These are phyloP conservation scores for Alloplasta piceator DNA, from an alignment of 2,888 invertebrate genomes.

Conservation along the genomic window DNA sequence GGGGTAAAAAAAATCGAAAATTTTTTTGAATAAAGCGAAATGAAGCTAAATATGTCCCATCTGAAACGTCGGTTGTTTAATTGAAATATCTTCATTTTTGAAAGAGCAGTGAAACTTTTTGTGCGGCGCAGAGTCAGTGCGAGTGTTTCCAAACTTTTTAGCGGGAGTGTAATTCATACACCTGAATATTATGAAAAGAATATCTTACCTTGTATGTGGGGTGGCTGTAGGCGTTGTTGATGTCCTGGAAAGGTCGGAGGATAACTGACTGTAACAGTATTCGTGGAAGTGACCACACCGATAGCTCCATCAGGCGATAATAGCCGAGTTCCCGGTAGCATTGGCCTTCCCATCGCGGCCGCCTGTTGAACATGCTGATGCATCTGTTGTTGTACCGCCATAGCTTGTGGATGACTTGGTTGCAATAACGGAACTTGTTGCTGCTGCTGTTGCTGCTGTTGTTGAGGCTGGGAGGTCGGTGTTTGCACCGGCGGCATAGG, in stretches of 20 bases:
- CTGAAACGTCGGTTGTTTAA: background rate
- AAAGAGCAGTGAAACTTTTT: no score
- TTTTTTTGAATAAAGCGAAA: no score
- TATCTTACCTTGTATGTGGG: slow-evolving; percentile 80
- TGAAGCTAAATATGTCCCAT: no score
- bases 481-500: slow-evolving; percentile 70
- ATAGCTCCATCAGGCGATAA: slow-evolving; percentile 86
- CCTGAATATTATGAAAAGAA: background rate
- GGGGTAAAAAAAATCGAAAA: no score
- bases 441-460: slow-evolving; percentile 56
- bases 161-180: background rate
- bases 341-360: slow-evolving; percentile 86
- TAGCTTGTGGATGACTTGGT: slow-evolving; percentile 81
- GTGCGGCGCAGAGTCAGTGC: background rate
- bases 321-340: slow-evolving; percentile 85
- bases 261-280: slow-evolving; percentile 83
- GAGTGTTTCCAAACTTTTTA: no score
- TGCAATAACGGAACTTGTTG: slow-evolving; percentile 76
- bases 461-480: slow-evolving; percentile 71
- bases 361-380: slow-evolving; percentile 87
- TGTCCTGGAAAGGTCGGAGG: slow-evolving; percentile 80
- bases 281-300: slow-evolving; percentile 88
- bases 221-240: slow-evolving; percentile 78
- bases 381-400: slow-evolving; percentile 84
- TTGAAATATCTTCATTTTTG: no score